Conservation (phyloP, 2,888 invertebrate genomes). For the Ornithoptera priamus region DNA sequence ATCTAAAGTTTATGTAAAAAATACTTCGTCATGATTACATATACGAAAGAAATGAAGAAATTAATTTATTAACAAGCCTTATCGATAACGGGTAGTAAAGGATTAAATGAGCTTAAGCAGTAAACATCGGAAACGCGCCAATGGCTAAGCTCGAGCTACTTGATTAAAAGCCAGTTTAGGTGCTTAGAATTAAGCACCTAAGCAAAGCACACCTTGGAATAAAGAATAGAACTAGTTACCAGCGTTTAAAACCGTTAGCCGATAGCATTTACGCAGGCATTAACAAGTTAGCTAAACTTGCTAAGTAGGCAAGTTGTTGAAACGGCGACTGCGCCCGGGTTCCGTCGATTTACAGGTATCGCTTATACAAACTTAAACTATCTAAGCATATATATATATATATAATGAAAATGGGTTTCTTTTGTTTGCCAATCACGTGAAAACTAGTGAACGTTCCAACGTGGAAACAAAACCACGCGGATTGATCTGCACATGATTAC, state of each 20-base stretch:
- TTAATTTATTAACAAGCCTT: background rate
- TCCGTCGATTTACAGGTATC: background rate
- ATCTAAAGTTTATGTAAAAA: too few species aligned
- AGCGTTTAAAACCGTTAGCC: constrained; percentile 18
- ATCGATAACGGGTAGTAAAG: background rate
- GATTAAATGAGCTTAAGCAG: background rate
- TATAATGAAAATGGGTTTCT: too few species aligned
- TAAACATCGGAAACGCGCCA: background rate
- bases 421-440: too few species aligned
- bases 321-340: background rate
- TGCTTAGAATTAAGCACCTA: background rate
- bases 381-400: background rate
- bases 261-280: constrained; percentile 22
- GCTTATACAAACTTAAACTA: background rate
- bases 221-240: constrained; percentile 19
- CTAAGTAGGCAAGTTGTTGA: constrained; percentile 18
- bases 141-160: background rate
- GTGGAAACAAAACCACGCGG: too few species aligned
- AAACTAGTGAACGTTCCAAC: too few species aligned
- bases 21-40: background rate
- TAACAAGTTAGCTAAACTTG: constrained; percentile 14
- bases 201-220: background rate
- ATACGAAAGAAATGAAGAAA: background rate
- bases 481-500: too few species aligned
- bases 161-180: background rate